Conservation (phyloP, 2,113 vertebrate species). For the Uria aalge region DNA sequence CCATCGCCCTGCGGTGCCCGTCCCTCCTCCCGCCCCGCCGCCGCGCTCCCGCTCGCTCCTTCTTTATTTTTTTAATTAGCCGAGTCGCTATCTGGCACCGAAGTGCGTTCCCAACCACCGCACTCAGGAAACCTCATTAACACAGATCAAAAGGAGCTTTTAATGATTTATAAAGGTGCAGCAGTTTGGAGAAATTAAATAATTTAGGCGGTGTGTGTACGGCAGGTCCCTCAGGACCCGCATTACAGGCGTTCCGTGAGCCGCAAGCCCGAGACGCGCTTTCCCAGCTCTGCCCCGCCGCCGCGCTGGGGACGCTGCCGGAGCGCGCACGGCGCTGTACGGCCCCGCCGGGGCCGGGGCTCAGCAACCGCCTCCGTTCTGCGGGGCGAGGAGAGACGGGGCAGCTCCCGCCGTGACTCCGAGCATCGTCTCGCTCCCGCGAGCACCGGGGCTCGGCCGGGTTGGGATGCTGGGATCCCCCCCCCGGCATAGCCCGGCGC, state of each 20-base stretch:
- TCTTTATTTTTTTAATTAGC: conserved; percentile 69
- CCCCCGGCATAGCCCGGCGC: accelerated
- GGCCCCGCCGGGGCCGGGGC: not conserved
- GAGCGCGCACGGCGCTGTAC: not conserved
- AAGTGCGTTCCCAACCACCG: conserved; percentile 12
- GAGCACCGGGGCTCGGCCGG: accelerated
- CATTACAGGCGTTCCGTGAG: not conserved
- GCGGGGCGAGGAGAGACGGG: not conserved
- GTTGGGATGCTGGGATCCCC: not conserved
- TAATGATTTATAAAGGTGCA: conserved; percentile 81
- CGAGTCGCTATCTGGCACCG: conserved; percentile 35
- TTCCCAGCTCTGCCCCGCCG: not conserved
- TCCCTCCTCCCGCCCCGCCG: not conserved
- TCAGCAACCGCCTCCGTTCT: accelerated
- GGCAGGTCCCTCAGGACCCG: conserved; percentile 29
- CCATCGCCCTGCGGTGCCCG: not conserved
- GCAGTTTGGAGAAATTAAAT: conserved; percentile 83
- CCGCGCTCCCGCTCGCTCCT: not conserved
- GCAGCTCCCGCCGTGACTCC: not conserved
- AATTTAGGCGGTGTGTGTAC: conserved; percentile 74
- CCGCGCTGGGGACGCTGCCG: not conserved
- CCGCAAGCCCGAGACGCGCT: not conserved
- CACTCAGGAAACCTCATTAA: conserved; percentile 78
- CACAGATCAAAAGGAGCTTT: conserved; percentile 81
- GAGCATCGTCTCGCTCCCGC: not conserved